Percentiles rank a stretch among this genome's conserved stretches.
Evolutionary conservation across 2,888 invertebrate species (phyloP).

Genomic region (Drosophila sordidapex): DNA sequence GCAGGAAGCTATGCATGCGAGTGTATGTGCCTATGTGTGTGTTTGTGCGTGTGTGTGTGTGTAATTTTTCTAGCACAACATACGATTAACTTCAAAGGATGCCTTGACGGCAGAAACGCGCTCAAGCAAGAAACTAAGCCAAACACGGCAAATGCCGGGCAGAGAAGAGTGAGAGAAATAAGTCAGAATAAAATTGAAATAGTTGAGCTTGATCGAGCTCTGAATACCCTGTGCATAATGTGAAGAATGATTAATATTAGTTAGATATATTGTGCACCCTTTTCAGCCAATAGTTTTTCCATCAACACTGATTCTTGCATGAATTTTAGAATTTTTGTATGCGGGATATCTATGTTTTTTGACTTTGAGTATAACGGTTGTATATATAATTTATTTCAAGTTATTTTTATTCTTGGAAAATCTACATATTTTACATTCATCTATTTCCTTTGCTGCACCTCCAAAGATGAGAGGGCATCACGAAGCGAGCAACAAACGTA

Average conservation of each 20-base stretch:
- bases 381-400: background rate
- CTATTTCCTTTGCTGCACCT: background rate
- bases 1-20: constrained; percentile 29
- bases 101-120: constrained; percentile 74
- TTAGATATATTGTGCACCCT: background rate
- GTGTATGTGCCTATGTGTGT: constrained; percentile 34
- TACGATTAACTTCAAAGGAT: constrained; percentile 80
- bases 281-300: background rate
- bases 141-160: constrained; percentile 48
- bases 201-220: background rate
- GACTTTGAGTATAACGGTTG: background rate
- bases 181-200: constrained; percentile 11
- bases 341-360: background rate
- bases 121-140: constrained; percentile 77
- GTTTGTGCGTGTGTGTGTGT: constrained; percentile 36
- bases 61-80: constrained; percentile 63
- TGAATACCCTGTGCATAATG: constrained; percentile 25
- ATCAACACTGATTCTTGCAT: background rate
- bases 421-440: background rate
- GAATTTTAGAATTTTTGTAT: background rate
- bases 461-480: constrained; percentile 7
- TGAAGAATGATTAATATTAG: background rate
- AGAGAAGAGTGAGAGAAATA: constrained; percentile 24
- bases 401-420: background rate
- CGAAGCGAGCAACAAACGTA: constrained; percentile 20